Conservation (phyloP, 1,140 invertebrate genomes). For the Oreohelix idahoensis region DNA sequence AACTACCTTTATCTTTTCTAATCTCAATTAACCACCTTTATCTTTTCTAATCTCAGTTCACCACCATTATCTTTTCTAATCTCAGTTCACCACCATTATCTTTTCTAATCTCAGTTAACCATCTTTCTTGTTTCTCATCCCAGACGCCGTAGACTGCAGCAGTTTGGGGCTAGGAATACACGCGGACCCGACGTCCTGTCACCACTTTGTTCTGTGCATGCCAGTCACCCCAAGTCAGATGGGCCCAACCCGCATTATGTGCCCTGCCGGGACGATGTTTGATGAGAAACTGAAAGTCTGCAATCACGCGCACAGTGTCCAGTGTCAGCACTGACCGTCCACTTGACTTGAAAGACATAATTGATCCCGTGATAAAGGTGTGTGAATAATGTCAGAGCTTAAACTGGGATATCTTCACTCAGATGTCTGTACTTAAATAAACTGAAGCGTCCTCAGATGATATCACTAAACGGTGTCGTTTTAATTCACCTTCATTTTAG, state of each 20-base stretch:
- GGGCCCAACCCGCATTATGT: conserved; percentile 44
- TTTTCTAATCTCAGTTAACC: no score
- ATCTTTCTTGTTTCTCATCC: neutral
- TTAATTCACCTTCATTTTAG: neutral
- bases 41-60: no score
- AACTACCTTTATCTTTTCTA: no score
- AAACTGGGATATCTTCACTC: neutral
- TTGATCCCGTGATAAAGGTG: neutral
- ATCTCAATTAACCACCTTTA: no score
- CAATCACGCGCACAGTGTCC: conserved; percentile 43
- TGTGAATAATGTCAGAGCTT: neutral
- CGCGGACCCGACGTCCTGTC: conserved; percentile 44
- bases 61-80: no score
- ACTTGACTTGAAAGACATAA: neutral
- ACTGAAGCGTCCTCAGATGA: neutral
- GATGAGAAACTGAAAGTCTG: conserved; percentile 51
- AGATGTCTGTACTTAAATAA: neutral
- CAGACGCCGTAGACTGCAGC: conserved; percentile 42
- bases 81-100: no score
- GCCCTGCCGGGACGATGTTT: conserved; percentile 48
- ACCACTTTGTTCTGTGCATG: conserved; percentile 52
- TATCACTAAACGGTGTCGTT: neutral
- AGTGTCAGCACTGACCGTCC: conserved; percentile 32
- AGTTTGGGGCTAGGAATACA: conserved; percentile 47
- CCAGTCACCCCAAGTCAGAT: conserved; percentile 35